Base-by-base conservation (phyloP, 2,113 vertebrate genomes). In the Oryzias celebensis region DNA sequence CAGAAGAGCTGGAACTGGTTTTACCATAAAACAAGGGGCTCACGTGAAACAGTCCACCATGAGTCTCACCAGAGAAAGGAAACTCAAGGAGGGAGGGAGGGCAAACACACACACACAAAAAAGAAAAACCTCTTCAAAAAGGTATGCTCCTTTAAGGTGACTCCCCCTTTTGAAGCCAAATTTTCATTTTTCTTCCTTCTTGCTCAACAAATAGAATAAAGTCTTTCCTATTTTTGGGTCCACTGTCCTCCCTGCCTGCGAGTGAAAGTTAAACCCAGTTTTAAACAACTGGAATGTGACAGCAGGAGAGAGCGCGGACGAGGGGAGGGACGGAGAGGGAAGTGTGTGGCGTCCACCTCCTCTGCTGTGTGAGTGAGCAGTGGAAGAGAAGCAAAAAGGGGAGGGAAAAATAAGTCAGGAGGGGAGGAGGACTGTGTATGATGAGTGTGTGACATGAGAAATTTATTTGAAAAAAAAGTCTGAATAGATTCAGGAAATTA, bases 271-370 rank as follows among this genome's bases (percentile, higher is more conserved):
- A 85, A 83, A 83, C 62, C 73, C 56, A 50, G 73, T 73, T 87
- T 86, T 80, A 69, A 80, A 87, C 78, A 76, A 85, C 83, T 73
- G 91, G 82, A 82, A 88, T 46, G 88, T 88, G 90, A 91, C 87
- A 89, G 88, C 74, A 68, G 66, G 85, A 73, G 66, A 69, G 43
- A 24, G 58, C 14, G 62, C 60, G 71, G 49, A 52, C 61, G 51
- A 58, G 68, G 58, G 26, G 68, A 72, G 72, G 15, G 67, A 59
- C 62, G 59, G 55, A 50, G 65, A 57, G 71, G 71, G 82, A 78
- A 81, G 92, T 91, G 91, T 86, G 91, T 85, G 88, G 91, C 90
- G 90, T 87, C 77, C 78, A 86, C 80, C 88, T 85, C 65, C 62
- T 65, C 66, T 78, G 76, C 75, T 82, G 77, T 80, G 72, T 77